Conservation (phyloP, 2,113 vertebrate species). For the Prunella himalayana region DNA sequence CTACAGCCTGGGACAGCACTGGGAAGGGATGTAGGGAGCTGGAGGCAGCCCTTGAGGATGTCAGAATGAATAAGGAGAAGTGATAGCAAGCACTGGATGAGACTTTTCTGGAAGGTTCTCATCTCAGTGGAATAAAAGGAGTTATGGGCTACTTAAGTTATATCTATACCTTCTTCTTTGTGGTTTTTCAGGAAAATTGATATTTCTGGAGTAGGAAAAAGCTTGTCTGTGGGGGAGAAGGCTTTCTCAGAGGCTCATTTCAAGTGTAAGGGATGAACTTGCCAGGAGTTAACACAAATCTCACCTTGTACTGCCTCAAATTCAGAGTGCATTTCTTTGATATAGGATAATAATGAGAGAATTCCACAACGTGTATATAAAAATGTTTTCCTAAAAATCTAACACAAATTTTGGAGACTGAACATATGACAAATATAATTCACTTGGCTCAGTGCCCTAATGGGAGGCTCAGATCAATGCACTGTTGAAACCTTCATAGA, state of each 20-base stretch:
- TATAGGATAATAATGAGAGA: neutral
- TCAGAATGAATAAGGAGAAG: neutral
- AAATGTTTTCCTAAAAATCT: neutral
- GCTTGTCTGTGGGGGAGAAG: neutral
- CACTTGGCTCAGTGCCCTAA: neutral
- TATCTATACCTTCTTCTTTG: neutral
- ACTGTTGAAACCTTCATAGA: neutral
- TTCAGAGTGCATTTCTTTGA: neutral
- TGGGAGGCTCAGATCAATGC: neutral
- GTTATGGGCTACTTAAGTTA: neutral
- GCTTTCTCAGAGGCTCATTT: neutral
- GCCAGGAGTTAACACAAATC: neutral
- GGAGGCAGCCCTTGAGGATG: neutral
- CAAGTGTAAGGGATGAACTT: neutral
- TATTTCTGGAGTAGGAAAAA: neutral
- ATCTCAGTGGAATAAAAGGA: neutral
- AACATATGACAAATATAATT: neutral
- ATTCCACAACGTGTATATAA: neutral
- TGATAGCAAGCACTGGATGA: neutral
- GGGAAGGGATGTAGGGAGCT: neutral
- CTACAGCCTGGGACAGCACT: neutral
- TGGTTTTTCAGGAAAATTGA: neutral
- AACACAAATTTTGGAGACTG: neutral
- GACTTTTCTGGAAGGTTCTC: neutral
- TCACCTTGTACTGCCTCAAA: neutral